Evolutionary conservation across 1,140 invertebrate species (phyloP).

Genomic region (Drosophila pandora): DNA sequence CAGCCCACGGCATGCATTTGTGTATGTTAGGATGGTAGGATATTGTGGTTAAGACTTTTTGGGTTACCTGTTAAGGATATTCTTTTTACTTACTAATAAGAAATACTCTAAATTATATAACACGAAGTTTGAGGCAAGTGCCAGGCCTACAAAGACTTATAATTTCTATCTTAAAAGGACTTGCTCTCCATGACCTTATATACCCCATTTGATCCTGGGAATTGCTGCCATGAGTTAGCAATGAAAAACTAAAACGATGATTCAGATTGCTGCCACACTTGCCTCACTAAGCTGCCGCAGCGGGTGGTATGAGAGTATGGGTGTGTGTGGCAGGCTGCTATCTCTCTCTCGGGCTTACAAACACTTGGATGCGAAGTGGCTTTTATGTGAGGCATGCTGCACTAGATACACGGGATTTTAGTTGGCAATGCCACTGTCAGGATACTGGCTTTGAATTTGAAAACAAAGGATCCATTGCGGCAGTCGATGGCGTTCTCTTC

Average conservation of each 20-base stretch:
- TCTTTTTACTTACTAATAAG: no score
- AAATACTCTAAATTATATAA: no score
- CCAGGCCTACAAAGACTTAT: no score
- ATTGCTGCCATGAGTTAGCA: constrained; percentile 3
- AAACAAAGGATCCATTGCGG: constrained; percentile 65
- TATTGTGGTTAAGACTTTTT: not conserved
- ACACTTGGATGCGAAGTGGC: constrained; percentile 72
- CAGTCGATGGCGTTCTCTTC: constrained; percentile 28
- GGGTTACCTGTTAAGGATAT: not conserved
- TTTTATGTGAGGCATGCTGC: constrained; percentile 62
- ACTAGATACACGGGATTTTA: constrained; percentile 57
- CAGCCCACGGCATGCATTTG: not conserved
- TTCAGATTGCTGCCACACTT: constrained; percentile 76
- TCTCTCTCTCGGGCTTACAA: constrained; percentile 51
- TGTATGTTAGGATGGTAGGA: not conserved
- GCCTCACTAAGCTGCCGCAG: constrained; percentile 51
- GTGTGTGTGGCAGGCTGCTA: constrained; percentile 3
- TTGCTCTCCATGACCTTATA: not conserved
- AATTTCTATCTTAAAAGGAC: not conserved
- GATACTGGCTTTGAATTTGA: constrained; percentile 66
- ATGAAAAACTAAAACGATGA: constrained; percentile 64
- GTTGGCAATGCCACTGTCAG: constrained; percentile 69
- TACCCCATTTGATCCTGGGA: constrained; percentile 4
- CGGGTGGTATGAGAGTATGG: constrained; percentile 28
- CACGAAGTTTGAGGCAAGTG: no score